Base-by-base conservation (phyloP, 2,113 vertebrate species). In the Brachyistius frenatus region DNA sequence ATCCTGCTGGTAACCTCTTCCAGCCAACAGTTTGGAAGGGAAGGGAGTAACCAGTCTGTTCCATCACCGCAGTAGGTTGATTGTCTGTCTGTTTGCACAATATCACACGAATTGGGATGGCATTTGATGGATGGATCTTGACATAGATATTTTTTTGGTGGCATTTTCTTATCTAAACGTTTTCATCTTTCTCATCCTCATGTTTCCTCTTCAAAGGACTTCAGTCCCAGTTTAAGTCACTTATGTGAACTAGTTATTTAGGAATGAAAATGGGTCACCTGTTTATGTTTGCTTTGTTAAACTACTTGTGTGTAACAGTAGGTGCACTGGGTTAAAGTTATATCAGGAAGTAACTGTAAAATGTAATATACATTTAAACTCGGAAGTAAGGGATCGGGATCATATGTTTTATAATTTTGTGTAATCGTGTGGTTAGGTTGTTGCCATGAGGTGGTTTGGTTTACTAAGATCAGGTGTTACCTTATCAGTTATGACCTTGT, bases 1-100 rank as follows among this genome's bases (percentile, higher is more conserved):
- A 5, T 71, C 69, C 66, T 80, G 84, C 83, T 69, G 64, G 56
- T 84, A 85, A 86, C 84, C 83, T 88, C 74, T 61, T 66, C 63
- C 74, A 86, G 70, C 64, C 73, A 68, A 69, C 44, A 69, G 50
- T 60, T 73, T 70, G 57, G 76, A 69, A 78, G 54, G 16, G 68
- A 50, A 57, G 60, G 77, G 31, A 66, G 61, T 37, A 69, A 69
- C 78, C 70, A 65, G 78, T 69, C 73, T 86, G 77, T 68, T 84
- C 56, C 44, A 14, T 54, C 64, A 32, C 3, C 52, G 47, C 47
- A 9, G 46, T 58, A n/a, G 2, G 50, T 61, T 56, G 23, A 23
- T 23, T 66, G 58, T 37, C 32, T 74, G 14, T 58, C 31, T 50
- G 50, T 61, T 32, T 30, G 56, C 52, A 37, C 49, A 7, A 23